Evolutionary conservation across 2,113 vertebrate species (phyloP), one percentile per base, ranked within the genome.

Genomic region (Pedetes capensis): DNA sequence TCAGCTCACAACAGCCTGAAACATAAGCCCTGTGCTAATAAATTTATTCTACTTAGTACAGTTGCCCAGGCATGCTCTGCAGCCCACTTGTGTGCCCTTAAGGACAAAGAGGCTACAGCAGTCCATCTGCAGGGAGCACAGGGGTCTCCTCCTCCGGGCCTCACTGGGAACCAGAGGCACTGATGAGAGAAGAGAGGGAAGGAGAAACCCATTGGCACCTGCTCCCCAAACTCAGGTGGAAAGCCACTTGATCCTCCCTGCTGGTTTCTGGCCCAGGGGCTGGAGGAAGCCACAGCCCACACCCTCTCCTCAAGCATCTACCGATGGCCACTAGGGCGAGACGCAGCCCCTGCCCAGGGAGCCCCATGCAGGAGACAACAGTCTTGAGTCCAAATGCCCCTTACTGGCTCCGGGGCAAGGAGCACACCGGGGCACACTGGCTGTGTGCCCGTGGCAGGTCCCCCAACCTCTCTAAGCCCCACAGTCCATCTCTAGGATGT

Each of bases 11-110:
- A 25, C 72, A 55, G 55, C 59, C 79, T 11, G 8, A 23, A 39
- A 25, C 8, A 13, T 13, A 22, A 34, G 44, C 3, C n/a, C n/a
- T 0, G 8, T 18, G 4, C 18, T 51, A 59, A 57, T 44, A 51
- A 22, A 9, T 16, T 37, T 17, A 34, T 29, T 18, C 49, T 59
- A 68, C 44, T 3, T 5, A 17, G 72, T n/a, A 53, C 27, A 51
- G 17, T 5, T 0, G 0, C 71, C 29, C 6, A 76, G 47, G 14
- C 0, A 0, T 8, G 0, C 23, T 59, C 51, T 29, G 39, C n/a
- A 63, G 23, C 42, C 66, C 3, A 4, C 49, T 39, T 3, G 0
- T 1, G 18, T 37, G 44, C 42, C 69, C 63, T 63, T 2, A 2
- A 37, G 1, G 0, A 57, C 44, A 25, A 29, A 51, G 39, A 4